A percentile compares a stretch with the other conserved stretches of the same genome.
Conservation (phyloP, 2,888 invertebrate species). For the Eumacrocentrus americanus region DNA sequence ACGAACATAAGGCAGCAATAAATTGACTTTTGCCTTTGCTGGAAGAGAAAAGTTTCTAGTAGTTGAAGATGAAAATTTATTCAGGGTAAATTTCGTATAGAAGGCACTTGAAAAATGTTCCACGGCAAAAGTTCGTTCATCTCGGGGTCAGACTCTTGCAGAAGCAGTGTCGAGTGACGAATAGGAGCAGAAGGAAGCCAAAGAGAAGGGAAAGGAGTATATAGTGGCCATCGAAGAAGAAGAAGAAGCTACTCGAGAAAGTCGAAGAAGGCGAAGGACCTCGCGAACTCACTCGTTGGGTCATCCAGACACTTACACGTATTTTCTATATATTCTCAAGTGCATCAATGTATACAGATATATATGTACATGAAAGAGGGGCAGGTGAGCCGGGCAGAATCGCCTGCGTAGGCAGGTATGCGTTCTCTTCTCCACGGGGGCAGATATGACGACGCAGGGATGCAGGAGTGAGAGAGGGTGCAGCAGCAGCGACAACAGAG, state of each 20-base stretch:
- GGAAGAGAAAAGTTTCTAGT: too few relatives aligned
- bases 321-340: conserved; percentile 5
- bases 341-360: background rate
- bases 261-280: conserved; percentile 28
- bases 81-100: background rate
- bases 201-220: conserved; percentile 21
- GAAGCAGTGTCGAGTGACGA: background rate
- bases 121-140: background rate
- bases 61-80: too few relatives aligned
- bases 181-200: background rate
- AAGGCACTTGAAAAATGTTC: background rate
- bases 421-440: background rate
- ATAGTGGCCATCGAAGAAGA: conserved; percentile 29
- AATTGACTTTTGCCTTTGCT: too few relatives aligned
- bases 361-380: conserved; percentile 24
- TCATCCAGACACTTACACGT: conserved; percentile 29
- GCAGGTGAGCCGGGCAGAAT: conserved; percentile 25
- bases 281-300: conserved; percentile 37
- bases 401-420: conserved; percentile 25
- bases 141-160: background rate
- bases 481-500: too few relatives aligned
- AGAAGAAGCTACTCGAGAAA: conserved; percentile 20
- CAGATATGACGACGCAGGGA: conserved; percentile 17
- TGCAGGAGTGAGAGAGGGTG: conserved; percentile 16
- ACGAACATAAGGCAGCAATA: too few relatives aligned